A percentile compares a stretch with the other conserved stretches of the same genome.
These are phyloP conservation scores for Sphaeramia orbicularis DNA, from an alignment of 2,797 vertebrate genomes.

Conservation along the genomic window DNA sequence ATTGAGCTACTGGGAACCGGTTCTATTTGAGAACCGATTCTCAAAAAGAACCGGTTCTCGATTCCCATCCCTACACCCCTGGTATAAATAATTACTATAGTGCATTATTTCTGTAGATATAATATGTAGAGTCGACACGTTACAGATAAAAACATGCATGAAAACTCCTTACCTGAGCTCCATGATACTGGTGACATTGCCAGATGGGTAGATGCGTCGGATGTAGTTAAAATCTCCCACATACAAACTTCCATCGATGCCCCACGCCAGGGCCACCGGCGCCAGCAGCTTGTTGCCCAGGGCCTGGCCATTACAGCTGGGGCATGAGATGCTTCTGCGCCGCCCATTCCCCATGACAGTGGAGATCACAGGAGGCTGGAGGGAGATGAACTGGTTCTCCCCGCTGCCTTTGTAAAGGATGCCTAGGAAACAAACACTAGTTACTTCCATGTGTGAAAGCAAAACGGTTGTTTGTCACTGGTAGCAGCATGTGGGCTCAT, in stretches of 20 bases:
- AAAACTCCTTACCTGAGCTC: slow-evolving; percentile 96
- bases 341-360: slow-evolving; percentile 99
- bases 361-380: slow-evolving; percentile 94
- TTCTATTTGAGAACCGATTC: no score
- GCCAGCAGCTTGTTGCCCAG: slow-evolving; percentile 97
- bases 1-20: no score
- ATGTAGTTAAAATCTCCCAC: slow-evolving; percentile 99
- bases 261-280: slow-evolving; percentile 95
- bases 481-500: slow-evolving; percentile 10
- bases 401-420: slow-evolving; percentile 98
- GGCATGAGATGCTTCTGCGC: slow-evolving; percentile 97
- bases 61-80: no score
- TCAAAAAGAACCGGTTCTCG: no score
- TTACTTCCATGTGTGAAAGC: slow-evolving; percentile 25
- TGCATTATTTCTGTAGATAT: no score
- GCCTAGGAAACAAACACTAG: slow-evolving; percentile 79
- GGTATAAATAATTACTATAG: no score
- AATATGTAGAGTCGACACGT: no score
- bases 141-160: neutral
- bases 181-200: slow-evolving; percentile 97
- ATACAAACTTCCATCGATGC: slow-evolving; percentile 95
- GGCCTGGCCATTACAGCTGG: slow-evolving; percentile 97
- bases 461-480: slow-evolving; percentile 13
- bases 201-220: slow-evolving; percentile 94
- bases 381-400: slow-evolving; percentile 97